A percentile compares a stretch with the other conserved stretches of the same genome.
These are phyloP conservation scores for Tinea trinotella DNA, from an alignment of 2,888 invertebrate species.

Conservation along the genomic window DNA sequence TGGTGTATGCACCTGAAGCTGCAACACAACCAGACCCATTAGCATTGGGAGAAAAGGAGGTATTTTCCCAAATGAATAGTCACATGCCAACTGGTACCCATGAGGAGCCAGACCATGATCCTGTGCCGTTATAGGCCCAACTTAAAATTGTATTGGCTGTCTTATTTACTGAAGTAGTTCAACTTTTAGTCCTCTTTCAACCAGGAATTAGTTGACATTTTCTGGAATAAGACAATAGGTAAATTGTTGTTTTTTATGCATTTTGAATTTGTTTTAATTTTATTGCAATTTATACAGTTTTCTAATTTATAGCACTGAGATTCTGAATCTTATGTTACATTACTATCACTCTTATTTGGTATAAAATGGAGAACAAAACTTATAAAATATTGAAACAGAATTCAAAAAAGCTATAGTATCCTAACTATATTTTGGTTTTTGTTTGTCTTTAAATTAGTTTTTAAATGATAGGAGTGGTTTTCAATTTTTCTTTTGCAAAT, in stretches of 20 bases:
- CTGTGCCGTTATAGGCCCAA: constrained; percentile 49
- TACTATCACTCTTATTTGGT: too few species aligned
- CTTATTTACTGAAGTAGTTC: background rate
- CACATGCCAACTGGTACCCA: constrained; percentile 45
- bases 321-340: too few species aligned
- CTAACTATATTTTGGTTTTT: too few species aligned
- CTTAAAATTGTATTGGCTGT: constrained; percentile 5
- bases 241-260: background rate
- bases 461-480: too few species aligned
- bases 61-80: constrained; percentile 59
- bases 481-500: too few species aligned
- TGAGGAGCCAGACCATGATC: constrained; percentile 58
- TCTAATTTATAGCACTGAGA: too few species aligned
- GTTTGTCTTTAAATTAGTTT: too few species aligned
- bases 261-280: background rate
- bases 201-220: constrained; percentile 2
- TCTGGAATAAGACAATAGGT: background rate
- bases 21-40: constrained; percentile 57
- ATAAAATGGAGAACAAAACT: too few species aligned
- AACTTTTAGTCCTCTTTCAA: background rate
- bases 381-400: too few species aligned
- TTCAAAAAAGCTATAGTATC: too few species aligned
- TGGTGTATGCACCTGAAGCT: constrained; percentile 57
- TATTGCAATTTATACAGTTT: too few species aligned
- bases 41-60: constrained; percentile 63